phyloP scores from a whole-genome alignment of 1,140 invertebrate genomes.

The Hypothenemus hampei region DNA sequence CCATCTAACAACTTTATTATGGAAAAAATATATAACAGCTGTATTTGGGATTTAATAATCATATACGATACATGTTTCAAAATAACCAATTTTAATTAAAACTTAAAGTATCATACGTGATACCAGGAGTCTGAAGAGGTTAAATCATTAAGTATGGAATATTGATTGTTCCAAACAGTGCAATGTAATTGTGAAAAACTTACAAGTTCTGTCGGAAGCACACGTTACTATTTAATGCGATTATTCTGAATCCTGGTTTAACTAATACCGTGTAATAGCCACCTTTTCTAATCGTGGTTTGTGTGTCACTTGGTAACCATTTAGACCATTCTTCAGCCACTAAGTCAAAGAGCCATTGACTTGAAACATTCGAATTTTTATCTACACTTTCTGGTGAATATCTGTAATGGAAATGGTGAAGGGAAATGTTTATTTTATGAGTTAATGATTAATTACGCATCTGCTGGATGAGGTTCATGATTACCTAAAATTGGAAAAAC shows the following conservation, averaged over 20 bases:
- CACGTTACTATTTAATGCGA: slow-evolving; percentile 69
- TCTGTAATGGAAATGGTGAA: slow-evolving; percentile 27
- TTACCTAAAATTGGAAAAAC: slow-evolving; percentile 78
- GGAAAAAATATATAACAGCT: no score
- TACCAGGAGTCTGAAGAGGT: no score
- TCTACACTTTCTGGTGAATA: slow-evolving; percentile 20
- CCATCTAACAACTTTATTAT: no score
- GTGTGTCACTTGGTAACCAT: slow-evolving; percentile 60
- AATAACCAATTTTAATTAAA: no score
- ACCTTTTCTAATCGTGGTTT: slow-evolving; percentile 56
- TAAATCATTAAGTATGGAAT: no score
- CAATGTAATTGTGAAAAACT: no score
- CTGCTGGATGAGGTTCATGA: slow-evolving; percentile 81
- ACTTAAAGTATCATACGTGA: no score
- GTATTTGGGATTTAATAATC: no score
- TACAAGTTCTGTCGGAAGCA: slow-evolving; percentile 71
- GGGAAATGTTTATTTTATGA: background rate
- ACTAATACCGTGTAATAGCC: slow-evolving; percentile 67
- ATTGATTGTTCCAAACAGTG: no score
- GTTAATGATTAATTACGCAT: slow-evolving; percentile 56
- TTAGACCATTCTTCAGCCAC: slow-evolving; percentile 58
- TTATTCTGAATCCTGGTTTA: slow-evolving; percentile 61
- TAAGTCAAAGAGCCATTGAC: slow-evolving; percentile 65
- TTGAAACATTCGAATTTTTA: slow-evolving; percentile 36
- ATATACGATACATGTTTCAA: no score